Evolutionary conservation across 2,888 invertebrate genomes (phyloP), one percentile per base, ranked within the genome.

Genomic region (Keiferia lycopersicella): DNA sequence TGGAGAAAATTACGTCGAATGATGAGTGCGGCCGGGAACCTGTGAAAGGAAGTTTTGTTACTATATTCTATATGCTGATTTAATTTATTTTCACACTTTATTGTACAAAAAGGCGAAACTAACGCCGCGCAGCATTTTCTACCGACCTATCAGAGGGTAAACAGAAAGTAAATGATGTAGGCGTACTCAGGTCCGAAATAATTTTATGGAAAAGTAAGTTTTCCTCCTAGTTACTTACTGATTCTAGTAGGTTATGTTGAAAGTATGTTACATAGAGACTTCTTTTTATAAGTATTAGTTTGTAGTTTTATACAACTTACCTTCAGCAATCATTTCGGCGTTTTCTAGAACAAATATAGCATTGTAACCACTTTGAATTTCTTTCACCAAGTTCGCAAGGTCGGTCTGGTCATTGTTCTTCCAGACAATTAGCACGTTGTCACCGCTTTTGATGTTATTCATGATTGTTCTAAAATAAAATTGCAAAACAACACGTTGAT

Each of bases 1-100:
- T 93, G 8, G 93, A 94, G 64, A 95, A 70, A 68, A 96, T 87
- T 0, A 93, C 81, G 73, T 95, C 94, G 73, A 94, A 94, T 0
- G 93, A 90, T 0, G 95, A 94, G 62, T 90, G 86, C 2, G 90
- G 79, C 72, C 94, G 89, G 51, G 93, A 92, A 56, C 90, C 95
- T 95, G 74, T 34, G 81, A 63, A 61, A 64, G 18, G n/a, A n/a
- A n/a, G n/a, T n/a, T n/a, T n/a, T n/a, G n/a, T n/a, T n/a, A n/a
- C n/a, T n/a, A n/a, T n/a, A n/a, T n/a, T n/a, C n/a, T n/a, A n/a
- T n/a, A n/a, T n/a, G n/a, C n/a, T n/a, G n/a, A n/a, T n/a, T n/a
- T n/a, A n/a, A n/a, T n/a, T n/a, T n/a, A n/a, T n/a, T n/a, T n/a
- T n/a, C n/a, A n/a, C n/a, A n/a, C n/a, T n/a, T n/a, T n/a, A n/a